phyloP scores from a whole-genome alignment of 1,140 invertebrate genomes.

The Platyura marginata region DNA sequence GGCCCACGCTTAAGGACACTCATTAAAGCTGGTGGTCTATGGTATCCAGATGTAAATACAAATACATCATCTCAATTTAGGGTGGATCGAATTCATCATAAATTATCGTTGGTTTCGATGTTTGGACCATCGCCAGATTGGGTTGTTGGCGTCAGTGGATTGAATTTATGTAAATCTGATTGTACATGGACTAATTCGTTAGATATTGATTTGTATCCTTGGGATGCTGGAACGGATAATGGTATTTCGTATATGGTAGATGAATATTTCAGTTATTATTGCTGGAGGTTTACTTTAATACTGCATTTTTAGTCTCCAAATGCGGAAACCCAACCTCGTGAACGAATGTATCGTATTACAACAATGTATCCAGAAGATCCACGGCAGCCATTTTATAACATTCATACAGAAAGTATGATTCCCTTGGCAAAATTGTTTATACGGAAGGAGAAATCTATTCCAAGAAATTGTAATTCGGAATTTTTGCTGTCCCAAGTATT shows the following conservation, averaged over 20 bases:
- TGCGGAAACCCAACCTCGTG: slow-evolving; percentile 63
- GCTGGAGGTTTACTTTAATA: too few species aligned
- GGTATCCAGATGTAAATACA: slow-evolving; percentile 81
- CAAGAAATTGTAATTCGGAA: slow-evolving; percentile 49
- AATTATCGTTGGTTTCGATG: slow-evolving; percentile 89
- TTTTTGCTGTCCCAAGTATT: slow-evolving; percentile 34
- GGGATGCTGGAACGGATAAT: slow-evolving; percentile 87
- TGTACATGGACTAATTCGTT: slow-evolving; percentile 71
- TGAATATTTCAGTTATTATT: background rate
- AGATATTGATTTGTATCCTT: slow-evolving; percentile 75
- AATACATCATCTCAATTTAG: slow-evolving; percentile 72
- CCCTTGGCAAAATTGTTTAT: slow-evolving; percentile 64
- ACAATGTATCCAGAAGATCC: slow-evolving; percentile 72
- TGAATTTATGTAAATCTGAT: slow-evolving; percentile 75
- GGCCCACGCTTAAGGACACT: slow-evolving; percentile 71
- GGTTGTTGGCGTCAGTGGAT: slow-evolving; percentile 75
- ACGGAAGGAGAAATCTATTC: slow-evolving; percentile 48
- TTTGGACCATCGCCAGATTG: slow-evolving; percentile 89
- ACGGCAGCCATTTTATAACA: slow-evolving; percentile 80
- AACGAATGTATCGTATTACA: slow-evolving; percentile 77
- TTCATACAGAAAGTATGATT: slow-evolving; percentile 46
- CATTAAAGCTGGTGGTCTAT: slow-evolving; percentile 85
- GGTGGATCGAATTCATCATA: slow-evolving; percentile 73
- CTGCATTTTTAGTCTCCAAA: slow-evolving; percentile 66
- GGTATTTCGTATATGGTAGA: slow-evolving; percentile 80